Evolutionary conservation across 2,797 vertebrate genomes (phyloP), one percentile per base, ranked within the genome.

Genomic region (Microchirus variegatus): DNA sequence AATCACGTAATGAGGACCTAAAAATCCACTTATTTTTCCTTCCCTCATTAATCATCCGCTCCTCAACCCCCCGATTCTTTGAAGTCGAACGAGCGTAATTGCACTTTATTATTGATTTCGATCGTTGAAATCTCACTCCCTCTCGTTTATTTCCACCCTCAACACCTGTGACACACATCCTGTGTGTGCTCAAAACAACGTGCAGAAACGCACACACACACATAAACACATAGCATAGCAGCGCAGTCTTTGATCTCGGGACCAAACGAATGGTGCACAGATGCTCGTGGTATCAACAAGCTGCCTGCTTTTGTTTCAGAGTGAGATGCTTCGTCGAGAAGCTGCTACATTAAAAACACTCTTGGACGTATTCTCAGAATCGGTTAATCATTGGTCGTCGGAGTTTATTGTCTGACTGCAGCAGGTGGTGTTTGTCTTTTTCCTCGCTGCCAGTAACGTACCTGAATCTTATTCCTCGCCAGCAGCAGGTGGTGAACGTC

Each of bases 401-500:
- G 49, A 22, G 26, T 14, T 38, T 26, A 4, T 11, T 11, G 18
- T 51, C 40, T 19, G 16, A 14, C 41, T 42, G 26, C 3, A 53
- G 44, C 54, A 45, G 70, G 10, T 43, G 67, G 36, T 19, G 13
- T 14, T 2, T 8, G 16, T 41, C 10, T 8, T 47, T 41, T 36
- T 48, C 10, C 13, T 31, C 53, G 68, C 9, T n/a, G 12, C 11
- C 18, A 16, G 9, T 8, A 59, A 59, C 44, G 15, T 70, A 95
- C 93, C 68, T 94, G 94, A 78, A 99, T 94, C 65, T 87, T 94
- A 75, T 99, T 99, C 80, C 94, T 94, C 15, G 95, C 95, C 74
- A 99, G 82, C n/a, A 97, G 89, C 87, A 99, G 94, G 73, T 99
- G 97, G 63, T 96, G 89, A 73, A 95, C 90, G 55, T 99, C 96